Conservation (phyloP, 1,140 invertebrate genomes). For the Atta colombica region DNA sequence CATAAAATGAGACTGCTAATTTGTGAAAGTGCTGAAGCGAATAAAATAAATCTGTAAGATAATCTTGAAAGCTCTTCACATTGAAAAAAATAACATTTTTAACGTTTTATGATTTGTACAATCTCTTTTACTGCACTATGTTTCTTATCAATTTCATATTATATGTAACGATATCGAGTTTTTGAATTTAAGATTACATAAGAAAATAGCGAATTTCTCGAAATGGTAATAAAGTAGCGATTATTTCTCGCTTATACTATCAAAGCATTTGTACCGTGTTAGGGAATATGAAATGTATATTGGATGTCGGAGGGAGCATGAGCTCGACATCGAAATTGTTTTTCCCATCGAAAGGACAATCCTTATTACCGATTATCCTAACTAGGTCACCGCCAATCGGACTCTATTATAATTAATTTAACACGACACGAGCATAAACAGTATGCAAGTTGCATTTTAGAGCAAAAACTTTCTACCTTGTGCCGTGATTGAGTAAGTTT, state of each 20-base stretch:
- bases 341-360: conserved; percentile 18
- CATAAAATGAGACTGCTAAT: background rate
- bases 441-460: background rate
- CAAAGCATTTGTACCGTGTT: conserved; percentile 16
- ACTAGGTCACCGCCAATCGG: conserved; percentile 15
- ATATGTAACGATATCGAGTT: background rate
- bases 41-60: conserved; percentile 1
- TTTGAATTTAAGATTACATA: background rate
- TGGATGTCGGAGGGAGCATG: conserved; percentile 11
- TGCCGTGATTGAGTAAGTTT: conserved; percentile 1
- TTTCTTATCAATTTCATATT: background rate
- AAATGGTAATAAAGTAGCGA: conserved; percentile 13
- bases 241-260: conserved; percentile 26
- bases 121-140: background rate
- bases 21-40: background rate
- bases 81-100: background rate
- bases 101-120: no score
- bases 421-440: conserved; percentile 27
- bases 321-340: conserved; percentile 45
- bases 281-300: conserved; percentile 55
- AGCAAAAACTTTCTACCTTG: background rate
- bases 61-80: background rate
- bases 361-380: conserved; percentile 24
- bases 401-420: conserved; percentile 52
- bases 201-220: conserved; percentile 8